Conservation (phyloP, 2,797 vertebrate species). For the Rachycentron canadum region DNA sequence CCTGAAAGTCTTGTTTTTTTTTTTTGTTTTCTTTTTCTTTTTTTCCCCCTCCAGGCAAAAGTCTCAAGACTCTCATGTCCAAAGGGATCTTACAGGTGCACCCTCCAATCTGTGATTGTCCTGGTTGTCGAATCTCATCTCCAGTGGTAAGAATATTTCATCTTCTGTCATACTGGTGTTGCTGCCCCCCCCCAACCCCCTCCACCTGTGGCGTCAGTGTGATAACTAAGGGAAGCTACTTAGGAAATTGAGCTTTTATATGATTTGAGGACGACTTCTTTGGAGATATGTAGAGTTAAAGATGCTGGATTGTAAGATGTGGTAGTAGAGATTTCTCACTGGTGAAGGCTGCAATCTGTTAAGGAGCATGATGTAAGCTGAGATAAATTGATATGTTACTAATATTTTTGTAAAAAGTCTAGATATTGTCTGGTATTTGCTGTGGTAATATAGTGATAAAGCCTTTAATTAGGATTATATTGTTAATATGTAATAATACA, state of each 20-base stretch:
- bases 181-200: conserved; percentile 4
- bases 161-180: conserved; percentile 16
- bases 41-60: conserved; percentile 92
- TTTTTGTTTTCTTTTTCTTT: background rate
- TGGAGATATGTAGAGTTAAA: background rate
- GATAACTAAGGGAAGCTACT: background rate
- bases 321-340: background rate
- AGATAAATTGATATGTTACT: background rate
- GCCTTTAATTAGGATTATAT: background rate
- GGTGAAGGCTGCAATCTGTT: conserved; percentile 9
- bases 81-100: conserved; percentile 99
- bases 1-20: conserved; percentile 44
- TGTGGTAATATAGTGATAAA: background rate
- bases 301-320: background rate
- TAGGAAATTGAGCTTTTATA: background rate
- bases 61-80: conserved; percentile 99
- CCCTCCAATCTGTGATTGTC: conserved; percentile 99
- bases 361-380: background rate
- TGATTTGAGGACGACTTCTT: background rate
- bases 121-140: conserved; percentile 99
- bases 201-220: background rate
- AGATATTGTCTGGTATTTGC: background rate
- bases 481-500: background rate
- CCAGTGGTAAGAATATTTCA: conserved; percentile 95
- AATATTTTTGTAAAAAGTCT: background rate